Evolutionary conservation across 2,797 vertebrate species (phyloP).

Genomic region (Aldrovandia affinis): DNA sequence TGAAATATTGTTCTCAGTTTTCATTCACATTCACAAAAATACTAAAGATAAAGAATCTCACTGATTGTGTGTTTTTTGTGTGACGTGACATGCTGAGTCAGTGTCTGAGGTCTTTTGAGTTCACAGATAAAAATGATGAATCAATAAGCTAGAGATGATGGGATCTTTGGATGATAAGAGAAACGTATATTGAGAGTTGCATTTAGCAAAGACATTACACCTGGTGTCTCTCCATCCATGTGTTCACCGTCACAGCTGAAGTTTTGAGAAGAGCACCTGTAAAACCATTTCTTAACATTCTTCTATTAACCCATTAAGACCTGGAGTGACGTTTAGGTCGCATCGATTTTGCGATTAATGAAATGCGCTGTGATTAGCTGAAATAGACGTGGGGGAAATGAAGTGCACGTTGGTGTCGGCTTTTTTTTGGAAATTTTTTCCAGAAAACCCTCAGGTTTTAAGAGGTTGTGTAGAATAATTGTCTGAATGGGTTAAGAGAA

Average conservation of each 20-base stretch:
- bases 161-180: not conserved
- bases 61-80: not conserved
- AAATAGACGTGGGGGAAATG: too few species aligned
- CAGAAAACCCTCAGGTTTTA: too few species aligned
- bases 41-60: not conserved
- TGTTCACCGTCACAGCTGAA: not conserved
- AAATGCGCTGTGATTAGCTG: too few species aligned
- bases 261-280: too few species aligned
- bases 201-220: not conserved
- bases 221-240: not conserved
- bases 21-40: not conserved
- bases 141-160: not conserved
- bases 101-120: not conserved
- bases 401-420: too few species aligned
- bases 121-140: not conserved
- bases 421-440: too few species aligned
- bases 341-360: too few species aligned
- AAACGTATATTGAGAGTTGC: not conserved
- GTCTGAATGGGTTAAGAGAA: too few species aligned
- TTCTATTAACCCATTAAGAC: too few species aligned
- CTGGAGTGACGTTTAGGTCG: too few species aligned
- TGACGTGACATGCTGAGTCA: not conserved
- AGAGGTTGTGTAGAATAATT: too few species aligned
- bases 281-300: too few species aligned
- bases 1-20: not conserved